Percentiles rank a stretch among this genome's conserved stretches.
These are phyloP conservation scores for Lasioglossum pauxillum DNA, from an alignment of 2,888 invertebrate genomes.

Conservation along the genomic window DNA sequence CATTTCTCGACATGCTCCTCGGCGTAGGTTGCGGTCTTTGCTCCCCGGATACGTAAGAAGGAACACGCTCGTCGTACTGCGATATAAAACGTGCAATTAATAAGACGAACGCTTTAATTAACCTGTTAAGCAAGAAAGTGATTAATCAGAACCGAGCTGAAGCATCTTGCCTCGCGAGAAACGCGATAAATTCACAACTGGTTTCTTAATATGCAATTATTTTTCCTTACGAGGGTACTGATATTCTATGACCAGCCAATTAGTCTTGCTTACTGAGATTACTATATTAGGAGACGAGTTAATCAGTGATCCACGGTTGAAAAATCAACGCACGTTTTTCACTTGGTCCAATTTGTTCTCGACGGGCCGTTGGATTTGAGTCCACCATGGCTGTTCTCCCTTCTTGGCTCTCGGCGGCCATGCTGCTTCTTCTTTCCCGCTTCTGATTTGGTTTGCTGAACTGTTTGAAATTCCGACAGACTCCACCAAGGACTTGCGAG, in stretches of 20 bases:
- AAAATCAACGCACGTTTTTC: background rate
- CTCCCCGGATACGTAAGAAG: slow-evolving; percentile 15
- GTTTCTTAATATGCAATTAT: background rate
- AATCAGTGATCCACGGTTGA: background rate
- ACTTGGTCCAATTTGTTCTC: slow-evolving; percentile 20
- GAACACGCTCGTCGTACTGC: background rate
- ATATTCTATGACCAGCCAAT: background rate
- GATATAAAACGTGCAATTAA: background rate
- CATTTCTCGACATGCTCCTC: slow-evolving; percentile 21
- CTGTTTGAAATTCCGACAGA: slow-evolving; percentile 68
- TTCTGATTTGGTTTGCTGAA: slow-evolving; percentile 55
- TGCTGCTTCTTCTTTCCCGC: slow-evolving; percentile 44
- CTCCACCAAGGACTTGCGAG: slow-evolving; percentile 65
- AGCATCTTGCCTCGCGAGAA: background rate
- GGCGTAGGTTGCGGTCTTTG: slow-evolving; percentile 9
- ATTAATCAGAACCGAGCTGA: background rate
- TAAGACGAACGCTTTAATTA: background rate
- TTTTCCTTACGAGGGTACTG: background rate
- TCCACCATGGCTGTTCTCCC: slow-evolving; percentile 8
- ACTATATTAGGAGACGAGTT: background rate
- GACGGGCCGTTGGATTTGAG: slow-evolving; percentile 9
- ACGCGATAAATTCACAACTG: background rate
- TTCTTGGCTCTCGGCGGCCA: slow-evolving; percentile 45
- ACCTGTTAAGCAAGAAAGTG: background rate
- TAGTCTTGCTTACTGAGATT: background rate